Percentiles rank a stretch among this genome's conserved stretches.
Conservation (phyloP, 2,113 vertebrate genomes). For the Pelecanoides urinatrix region DNA sequence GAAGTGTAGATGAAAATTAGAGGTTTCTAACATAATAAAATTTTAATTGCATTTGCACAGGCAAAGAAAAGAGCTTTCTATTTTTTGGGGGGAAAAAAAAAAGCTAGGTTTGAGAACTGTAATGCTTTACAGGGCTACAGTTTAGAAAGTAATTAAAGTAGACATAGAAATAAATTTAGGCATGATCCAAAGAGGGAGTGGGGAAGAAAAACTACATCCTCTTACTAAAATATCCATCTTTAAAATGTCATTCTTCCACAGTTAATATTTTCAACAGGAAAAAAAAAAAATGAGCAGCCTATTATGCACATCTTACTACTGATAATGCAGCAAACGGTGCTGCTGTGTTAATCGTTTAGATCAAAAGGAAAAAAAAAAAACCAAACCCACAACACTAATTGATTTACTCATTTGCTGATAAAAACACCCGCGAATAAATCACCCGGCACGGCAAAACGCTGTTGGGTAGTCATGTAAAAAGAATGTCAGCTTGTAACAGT, state of each 20-base stretch:
- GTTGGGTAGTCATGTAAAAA: neutral
- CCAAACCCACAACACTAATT: neutral
- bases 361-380: neutral
- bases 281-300: neutral
- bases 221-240: neutral
- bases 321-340: accelerated
- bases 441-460: neutral
- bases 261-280: neutral
- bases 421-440: conserved; percentile 20
- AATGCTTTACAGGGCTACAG: neutral
- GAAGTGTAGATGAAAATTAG: neutral
- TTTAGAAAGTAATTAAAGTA: neutral
- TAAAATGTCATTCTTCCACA: neutral
- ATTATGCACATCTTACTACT: neutral
- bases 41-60: neutral
- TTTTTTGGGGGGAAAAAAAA: neutral
- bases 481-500: conserved; percentile 43
- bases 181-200: neutral
- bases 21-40: neutral
- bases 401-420: neutral
- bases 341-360: neutral
- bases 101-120: neutral
- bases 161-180: neutral
- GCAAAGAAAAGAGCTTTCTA: neutral
- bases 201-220: neutral